A percentile compares a stretch with the other conserved stretches of the same genome.
Conservation (phyloP, 2,797 vertebrate species). For the Pipistrellus pygmaeus region DNA sequence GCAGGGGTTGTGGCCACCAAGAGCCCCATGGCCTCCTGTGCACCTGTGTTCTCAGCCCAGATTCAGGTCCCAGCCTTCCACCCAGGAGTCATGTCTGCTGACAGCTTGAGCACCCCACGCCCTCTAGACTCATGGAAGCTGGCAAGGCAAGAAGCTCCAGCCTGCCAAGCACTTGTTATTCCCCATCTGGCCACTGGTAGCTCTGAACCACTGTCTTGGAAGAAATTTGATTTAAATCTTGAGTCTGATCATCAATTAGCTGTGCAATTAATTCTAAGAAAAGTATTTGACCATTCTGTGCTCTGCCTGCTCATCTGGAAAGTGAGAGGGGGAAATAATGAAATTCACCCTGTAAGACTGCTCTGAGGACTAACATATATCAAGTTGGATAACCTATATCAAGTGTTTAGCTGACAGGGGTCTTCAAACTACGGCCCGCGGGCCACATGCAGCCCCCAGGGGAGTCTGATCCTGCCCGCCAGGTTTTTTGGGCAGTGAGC, state of each 20-base stretch:
- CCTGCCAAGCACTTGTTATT: background rate
- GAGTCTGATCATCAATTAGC: background rate
- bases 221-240: background rate
- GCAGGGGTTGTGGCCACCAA: background rate
- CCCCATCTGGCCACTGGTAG: background rate
- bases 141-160: background rate
- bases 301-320: slow-evolving; percentile 17
- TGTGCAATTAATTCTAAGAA: background rate
- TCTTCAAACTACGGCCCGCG: no score
- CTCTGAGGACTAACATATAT: background rate
- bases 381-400: background rate
- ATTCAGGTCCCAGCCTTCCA: background rate
- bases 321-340: background rate
- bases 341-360: background rate
- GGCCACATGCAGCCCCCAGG: no score
- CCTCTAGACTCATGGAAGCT: background rate
- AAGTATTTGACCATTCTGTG: background rate
- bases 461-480: no score
- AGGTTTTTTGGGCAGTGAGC: no score
- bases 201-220: background rate
- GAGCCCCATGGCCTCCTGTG: background rate
- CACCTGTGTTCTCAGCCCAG: background rate
- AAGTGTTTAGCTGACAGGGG: background rate
- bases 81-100: background rate
- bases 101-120: background rate